Conservation (phyloP, 2,888 invertebrate genomes). For the Cheilosia vernalis region DNA sequence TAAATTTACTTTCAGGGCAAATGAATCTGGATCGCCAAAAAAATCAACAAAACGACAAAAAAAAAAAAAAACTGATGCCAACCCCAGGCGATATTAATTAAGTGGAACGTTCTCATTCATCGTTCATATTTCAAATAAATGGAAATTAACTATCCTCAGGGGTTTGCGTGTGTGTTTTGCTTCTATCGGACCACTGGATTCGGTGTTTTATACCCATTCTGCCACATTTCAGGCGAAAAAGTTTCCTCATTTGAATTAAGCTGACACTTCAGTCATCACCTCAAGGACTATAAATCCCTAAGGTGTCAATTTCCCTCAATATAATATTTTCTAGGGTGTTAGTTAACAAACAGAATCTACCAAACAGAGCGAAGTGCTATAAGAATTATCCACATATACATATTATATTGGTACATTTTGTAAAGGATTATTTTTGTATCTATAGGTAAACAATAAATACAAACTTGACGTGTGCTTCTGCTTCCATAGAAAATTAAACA, state of each 20-base stretch:
- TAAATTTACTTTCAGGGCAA: conserved; percentile 37
- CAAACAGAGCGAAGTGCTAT: too few species aligned
- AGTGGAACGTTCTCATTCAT: conserved; percentile 44
- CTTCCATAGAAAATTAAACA: too few species aligned
- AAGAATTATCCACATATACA: too few species aligned
- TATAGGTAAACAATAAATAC: too few species aligned
- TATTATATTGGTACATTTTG: too few species aligned
- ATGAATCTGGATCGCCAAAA: conserved; percentile 34
- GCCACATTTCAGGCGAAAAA: conserved; percentile 18
- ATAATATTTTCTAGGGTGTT: conserved; percentile 4
- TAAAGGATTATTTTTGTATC: too few species aligned
- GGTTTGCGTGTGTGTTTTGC: conserved; percentile 34
- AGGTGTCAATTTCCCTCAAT: neutral
- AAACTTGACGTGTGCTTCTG: too few species aligned
- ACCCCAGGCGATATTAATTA: conserved; percentile 38
- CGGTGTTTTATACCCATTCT: neutral
- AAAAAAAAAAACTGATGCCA: conserved; percentile 28
- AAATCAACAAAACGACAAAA: conserved; percentile 17
- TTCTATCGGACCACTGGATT: neutral
- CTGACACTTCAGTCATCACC: conserved; percentile 11
- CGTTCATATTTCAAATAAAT: conserved; percentile 52
- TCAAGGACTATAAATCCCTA: conserved; percentile 33
- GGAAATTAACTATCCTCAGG: conserved; percentile 42
- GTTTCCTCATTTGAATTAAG: conserved; percentile 9
- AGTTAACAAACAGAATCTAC: too few species aligned